These are phyloP conservation scores for Myotis yumanensis DNA, from an alignment of 2,113 vertebrate species.

Conservation along the genomic window DNA sequence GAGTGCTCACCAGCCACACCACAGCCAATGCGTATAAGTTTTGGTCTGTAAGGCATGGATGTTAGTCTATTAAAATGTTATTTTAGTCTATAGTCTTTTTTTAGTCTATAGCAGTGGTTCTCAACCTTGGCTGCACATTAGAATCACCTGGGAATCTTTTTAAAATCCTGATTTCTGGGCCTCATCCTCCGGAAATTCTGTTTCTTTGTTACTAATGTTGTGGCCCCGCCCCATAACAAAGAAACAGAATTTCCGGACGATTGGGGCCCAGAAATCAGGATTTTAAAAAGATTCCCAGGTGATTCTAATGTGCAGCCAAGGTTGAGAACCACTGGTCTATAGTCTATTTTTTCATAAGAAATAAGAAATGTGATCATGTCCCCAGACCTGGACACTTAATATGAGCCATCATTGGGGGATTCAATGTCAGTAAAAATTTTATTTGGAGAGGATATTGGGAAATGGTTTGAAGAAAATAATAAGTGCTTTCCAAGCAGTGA, in stretches of 20 bases:
- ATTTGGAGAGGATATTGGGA: not conserved
- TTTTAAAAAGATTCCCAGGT: too few relatives aligned
- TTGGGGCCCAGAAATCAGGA: too few relatives aligned
- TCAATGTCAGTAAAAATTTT: constrained; percentile 9
- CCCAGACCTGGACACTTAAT: not conserved
- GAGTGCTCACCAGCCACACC: not conserved
- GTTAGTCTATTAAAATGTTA: not conserved
- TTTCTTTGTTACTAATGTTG: too few relatives aligned
- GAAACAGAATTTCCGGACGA: too few relatives aligned
- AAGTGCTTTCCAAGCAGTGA: constrained; percentile 31
- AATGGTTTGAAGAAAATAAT: constrained; percentile 29
- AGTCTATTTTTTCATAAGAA: constrained; percentile 18
- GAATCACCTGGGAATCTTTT: too few relatives aligned
- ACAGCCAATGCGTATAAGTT: not conserved
- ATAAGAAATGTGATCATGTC: not conserved
- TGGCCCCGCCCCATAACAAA: too few relatives aligned
- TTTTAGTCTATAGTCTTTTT: constrained; percentile 27
- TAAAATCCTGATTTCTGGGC: too few relatives aligned
- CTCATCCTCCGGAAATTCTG: too few relatives aligned
- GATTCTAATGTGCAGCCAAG: too few relatives aligned
- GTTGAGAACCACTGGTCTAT: not conserved
- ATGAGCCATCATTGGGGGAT: not conserved
- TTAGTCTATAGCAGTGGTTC: not conserved
- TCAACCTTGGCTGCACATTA: too few relatives aligned
- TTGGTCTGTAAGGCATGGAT: not conserved